phyloP scores from a whole-genome alignment of 2,113 vertebrate species.

The Lophotis ruficrista region DNA sequence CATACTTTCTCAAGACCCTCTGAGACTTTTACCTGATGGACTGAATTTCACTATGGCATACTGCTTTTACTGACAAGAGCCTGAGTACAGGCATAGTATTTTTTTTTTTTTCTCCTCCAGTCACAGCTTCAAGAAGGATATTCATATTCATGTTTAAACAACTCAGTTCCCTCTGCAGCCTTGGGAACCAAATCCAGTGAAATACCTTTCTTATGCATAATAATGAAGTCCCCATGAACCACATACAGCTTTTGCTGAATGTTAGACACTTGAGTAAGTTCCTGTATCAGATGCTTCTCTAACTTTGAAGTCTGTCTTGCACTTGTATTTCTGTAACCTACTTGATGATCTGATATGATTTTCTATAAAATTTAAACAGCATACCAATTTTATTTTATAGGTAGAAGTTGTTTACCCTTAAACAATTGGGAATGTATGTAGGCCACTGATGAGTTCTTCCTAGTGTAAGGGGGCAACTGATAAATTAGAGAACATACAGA shows the following conservation, averaged over 20 bases:
- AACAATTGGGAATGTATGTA: not conserved
- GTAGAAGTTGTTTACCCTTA: not conserved
- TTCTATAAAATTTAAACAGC: not conserved
- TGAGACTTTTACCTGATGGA: not conserved
- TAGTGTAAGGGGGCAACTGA: not conserved
- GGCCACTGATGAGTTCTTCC: not conserved
- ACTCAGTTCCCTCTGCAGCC: not conserved
- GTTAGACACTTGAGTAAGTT: not conserved
- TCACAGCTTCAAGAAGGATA: not conserved
- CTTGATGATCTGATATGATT: not conserved
- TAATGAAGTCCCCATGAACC: not conserved
- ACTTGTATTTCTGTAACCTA: not conserved
- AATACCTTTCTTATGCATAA: not conserved
- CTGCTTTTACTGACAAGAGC: not conserved
- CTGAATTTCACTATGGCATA: not conserved
- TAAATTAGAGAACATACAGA: not conserved
- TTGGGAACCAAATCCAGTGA: not conserved
- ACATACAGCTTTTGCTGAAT: not conserved
- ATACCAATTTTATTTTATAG: not conserved
- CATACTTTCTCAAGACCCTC: not conserved
- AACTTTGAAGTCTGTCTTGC: not conserved
- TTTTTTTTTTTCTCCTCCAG: not conserved
- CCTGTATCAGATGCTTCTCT: not conserved
- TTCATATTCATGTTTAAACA: not conserved
- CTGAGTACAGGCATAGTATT: not conserved